Percentiles rank a stretch among this genome's conserved stretches.
phyloP scores from a whole-genome alignment of 2,113 vertebrate genomes.

The Chroicocephalus ridibundus region DNA sequence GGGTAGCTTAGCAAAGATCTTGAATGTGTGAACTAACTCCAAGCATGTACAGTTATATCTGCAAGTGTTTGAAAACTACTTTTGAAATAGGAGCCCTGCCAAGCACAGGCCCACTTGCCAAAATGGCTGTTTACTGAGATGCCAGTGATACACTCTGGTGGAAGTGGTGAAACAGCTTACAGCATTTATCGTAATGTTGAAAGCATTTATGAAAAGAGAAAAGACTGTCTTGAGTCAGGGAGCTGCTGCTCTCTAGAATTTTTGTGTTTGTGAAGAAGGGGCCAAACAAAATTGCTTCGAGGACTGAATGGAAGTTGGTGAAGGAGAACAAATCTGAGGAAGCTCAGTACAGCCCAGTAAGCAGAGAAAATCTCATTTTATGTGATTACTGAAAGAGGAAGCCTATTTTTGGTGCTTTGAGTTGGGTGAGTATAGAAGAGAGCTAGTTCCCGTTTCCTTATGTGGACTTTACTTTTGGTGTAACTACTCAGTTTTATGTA shows the following conservation, averaged over 20 bases:
- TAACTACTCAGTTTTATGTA: background rate
- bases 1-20: background rate
- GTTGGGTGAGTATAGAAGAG: background rate
- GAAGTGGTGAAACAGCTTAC: background rate
- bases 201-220: background rate
- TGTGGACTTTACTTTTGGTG: background rate
- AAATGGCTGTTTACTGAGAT: background rate
- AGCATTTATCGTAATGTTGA: rapidly evolving
- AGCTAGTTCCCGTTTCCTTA: background rate
- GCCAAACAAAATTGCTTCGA: background rate
- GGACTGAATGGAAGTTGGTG: background rate
- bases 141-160: background rate
- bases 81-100: background rate
- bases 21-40: background rate
- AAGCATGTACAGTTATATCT: background rate
- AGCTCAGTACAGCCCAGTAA: background rate
- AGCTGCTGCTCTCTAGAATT: background rate
- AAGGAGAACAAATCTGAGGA: background rate
- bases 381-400: background rate
- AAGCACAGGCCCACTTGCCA: rapidly evolving
- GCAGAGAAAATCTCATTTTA: background rate
- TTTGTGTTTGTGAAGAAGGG: background rate
- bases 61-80: background rate
- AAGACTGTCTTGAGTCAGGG: background rate
- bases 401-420: background rate